A percentile compares a stretch with the other conserved stretches of the same genome.
Evolutionary conservation across 2,113 vertebrate species (phyloP).

Genomic region (Mohoua ochrocephala): DNA sequence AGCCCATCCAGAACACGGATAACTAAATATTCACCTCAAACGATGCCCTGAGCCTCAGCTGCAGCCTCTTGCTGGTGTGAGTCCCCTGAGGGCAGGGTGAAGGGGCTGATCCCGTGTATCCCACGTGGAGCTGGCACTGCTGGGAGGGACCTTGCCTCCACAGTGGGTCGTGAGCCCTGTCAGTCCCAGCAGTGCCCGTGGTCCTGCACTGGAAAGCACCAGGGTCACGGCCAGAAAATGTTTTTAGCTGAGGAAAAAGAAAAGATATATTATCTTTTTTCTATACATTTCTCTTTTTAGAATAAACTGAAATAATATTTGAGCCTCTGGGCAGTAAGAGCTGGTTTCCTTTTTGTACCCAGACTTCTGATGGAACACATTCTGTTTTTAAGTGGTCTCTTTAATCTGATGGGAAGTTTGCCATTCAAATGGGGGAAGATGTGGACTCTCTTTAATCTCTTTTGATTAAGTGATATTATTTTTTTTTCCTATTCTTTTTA

Average conservation of each 20-base stretch:
- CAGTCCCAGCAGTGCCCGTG: background rate
- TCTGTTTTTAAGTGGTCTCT: background rate
- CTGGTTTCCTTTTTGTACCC: background rate
- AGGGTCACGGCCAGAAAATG: too few species aligned
- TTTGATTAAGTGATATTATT: background rate
- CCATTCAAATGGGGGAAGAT: background rate
- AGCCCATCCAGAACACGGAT: background rate
- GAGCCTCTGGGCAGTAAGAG: background rate
- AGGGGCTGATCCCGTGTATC: accelerated
- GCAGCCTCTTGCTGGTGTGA: background rate
- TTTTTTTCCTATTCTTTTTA: background rate
- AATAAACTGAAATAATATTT: background rate
- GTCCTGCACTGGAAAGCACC: background rate
- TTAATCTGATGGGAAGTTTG: background rate
- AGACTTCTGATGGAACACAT: background rate
- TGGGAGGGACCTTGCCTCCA: background rate
- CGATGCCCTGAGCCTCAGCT: accelerated
- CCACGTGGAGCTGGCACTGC: background rate
- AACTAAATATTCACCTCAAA: background rate
- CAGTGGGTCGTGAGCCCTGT: background rate
- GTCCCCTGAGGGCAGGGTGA: background rate
- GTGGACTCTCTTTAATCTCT: background rate
- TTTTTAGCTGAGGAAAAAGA: background rate
- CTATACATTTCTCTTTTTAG: background rate
- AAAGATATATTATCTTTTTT: accelerated